A percentile compares a stretch with the other conserved stretches of the same genome.
Conservation (phyloP, 1,140 invertebrate species). For the Dendrolimus punctatus region DNA sequence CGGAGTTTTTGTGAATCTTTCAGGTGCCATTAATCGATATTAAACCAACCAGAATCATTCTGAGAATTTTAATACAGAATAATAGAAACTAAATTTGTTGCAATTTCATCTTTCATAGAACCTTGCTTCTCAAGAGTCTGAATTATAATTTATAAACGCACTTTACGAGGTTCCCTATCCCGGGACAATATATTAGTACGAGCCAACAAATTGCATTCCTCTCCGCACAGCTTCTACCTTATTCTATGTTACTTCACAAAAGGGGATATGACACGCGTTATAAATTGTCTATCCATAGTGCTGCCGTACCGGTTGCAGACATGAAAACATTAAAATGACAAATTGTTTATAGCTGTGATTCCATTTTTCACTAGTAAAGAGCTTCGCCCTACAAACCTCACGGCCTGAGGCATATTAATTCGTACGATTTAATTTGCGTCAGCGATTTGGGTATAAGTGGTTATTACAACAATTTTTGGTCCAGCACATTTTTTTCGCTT, state of each 20-base stretch:
- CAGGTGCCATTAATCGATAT: too few species aligned
- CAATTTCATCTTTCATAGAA: not conserved
- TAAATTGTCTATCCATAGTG: constrained; percentile 35
- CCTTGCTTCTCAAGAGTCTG: not conserved
- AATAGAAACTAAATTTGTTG: too few species aligned
- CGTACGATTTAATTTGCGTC: constrained; percentile 21
- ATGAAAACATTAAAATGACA: constrained; percentile 45
- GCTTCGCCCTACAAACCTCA: constrained; percentile 9
- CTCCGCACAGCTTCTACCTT: constrained; percentile 9
- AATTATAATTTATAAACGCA: constrained; percentile 18
- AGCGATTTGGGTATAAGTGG: constrained; percentile 8
- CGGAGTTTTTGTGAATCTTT: too few species aligned
- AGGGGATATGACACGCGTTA: constrained; percentile 30
- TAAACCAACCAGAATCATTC: too few species aligned
- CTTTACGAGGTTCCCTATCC: constrained; percentile 14
- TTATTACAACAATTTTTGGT: constrained; percentile 15
- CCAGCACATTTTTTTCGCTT: constrained; percentile 9
- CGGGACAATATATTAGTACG: constrained; percentile 7
- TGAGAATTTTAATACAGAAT: too few species aligned
- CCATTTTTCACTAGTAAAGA: constrained; percentile 34
- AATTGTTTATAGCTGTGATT: constrained; percentile 33
- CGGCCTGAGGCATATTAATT: constrained; percentile 22
- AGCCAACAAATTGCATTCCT: constrained; percentile 31
- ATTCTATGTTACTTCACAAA: constrained; percentile 22
- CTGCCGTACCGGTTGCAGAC: constrained; percentile 20